Conservation (phyloP, 2,888 invertebrate genomes). For the Druceiella hillmani region DNA sequence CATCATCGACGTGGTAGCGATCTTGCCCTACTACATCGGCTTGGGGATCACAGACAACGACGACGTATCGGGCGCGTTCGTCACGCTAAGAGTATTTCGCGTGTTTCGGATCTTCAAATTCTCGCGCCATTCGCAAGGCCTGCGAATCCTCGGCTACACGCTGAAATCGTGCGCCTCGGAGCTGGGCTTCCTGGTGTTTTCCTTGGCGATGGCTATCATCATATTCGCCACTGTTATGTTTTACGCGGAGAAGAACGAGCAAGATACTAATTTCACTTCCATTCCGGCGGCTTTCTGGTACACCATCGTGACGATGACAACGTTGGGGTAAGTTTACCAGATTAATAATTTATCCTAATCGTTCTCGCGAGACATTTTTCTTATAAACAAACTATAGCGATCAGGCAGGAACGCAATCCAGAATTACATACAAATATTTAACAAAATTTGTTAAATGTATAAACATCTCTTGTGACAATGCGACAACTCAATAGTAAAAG, state of each 20-base stretch:
- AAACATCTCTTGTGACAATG: no score
- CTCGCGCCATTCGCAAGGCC: constrained; percentile 97
- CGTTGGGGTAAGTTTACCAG: constrained; percentile 92
- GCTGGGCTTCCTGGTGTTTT: constrained; percentile 98
- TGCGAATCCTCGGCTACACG: constrained; percentile 98
- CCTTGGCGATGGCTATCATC: constrained; percentile 99
- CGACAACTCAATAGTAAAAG: no score
- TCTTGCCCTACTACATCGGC: constrained; percentile 98
- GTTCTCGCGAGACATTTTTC: no score
- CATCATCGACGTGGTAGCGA: constrained; percentile 98
- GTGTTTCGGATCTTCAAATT: constrained; percentile 99
- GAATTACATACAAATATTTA: no score
- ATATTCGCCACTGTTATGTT: constrained; percentile 99
- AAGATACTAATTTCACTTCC: constrained; percentile 95
- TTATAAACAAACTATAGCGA: no score
- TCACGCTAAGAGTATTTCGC: constrained; percentile 96
- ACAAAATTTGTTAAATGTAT: no score
- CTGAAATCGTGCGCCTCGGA: constrained; percentile 98
- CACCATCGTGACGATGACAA: constrained; percentile 99
- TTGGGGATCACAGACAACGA: constrained; percentile 97
- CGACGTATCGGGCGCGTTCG: constrained; percentile 98
- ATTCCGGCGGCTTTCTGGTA: constrained; percentile 99
- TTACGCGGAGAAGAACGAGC: constrained; percentile 99
- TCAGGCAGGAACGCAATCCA: no score
- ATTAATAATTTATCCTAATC: no score